These are phyloP conservation scores for Grammomys surdaster DNA, from an alignment of 2,113 vertebrate genomes.

Conservation along the genomic window DNA sequence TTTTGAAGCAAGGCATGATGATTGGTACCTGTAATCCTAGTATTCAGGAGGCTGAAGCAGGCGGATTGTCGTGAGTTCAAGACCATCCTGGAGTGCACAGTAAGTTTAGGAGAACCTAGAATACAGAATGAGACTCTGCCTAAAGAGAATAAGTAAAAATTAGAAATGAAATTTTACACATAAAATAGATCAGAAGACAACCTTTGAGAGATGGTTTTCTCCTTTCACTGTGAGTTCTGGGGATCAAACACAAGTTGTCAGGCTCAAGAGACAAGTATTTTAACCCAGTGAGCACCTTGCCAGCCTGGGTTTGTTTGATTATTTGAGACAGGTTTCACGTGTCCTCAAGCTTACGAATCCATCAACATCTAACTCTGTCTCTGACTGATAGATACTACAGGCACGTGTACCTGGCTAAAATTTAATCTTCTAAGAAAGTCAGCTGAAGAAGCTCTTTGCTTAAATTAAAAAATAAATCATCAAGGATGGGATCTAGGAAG, in stretches of 20 bases:
- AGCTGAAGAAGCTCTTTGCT: neutral
- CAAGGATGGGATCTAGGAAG: neutral
- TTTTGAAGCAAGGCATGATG: neutral
- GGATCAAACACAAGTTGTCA: neutral
- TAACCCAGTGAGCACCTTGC: neutral
- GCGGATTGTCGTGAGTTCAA: neutral
- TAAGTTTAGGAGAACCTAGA: neutral
- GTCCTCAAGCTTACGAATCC: neutral
- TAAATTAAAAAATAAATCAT: neutral
- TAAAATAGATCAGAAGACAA: neutral
- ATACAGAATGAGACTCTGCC: neutral
- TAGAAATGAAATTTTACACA: neutral
- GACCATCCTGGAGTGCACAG: neutral
- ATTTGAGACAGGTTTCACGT: neutral
- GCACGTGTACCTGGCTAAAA: neutral
- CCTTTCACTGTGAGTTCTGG: neutral
- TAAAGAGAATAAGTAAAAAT: neutral
- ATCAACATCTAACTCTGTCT: neutral
- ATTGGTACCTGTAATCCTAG: neutral
- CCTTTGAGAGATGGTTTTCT: neutral
- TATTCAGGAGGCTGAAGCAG: neutral
- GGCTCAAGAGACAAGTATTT: too few relatives aligned
- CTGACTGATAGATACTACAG: neutral
- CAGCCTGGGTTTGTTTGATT: neutral
- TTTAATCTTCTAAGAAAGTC: neutral